Conservation (phyloP, 92 coral and sea anemone genomes). For the Parazoanthus atlanticus region DNA sequence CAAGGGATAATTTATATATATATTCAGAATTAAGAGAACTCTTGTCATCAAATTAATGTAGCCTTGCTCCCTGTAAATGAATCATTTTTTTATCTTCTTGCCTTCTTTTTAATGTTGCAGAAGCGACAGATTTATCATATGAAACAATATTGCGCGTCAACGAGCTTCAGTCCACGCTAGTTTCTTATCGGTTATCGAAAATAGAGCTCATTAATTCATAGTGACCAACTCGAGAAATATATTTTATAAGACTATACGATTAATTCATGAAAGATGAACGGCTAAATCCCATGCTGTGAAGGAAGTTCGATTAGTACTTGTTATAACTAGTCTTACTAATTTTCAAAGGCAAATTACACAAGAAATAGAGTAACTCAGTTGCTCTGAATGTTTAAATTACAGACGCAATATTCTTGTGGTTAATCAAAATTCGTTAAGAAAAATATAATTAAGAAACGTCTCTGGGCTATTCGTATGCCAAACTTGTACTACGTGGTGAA, state of each 20-base stretch:
- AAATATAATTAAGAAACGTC: background rate
- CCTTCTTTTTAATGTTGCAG: background rate
- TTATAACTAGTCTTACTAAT: slow-evolving; percentile 12
- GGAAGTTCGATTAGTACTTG: background rate
- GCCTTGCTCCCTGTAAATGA: no score
- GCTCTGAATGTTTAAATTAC: background rate
- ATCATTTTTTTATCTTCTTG: no score
- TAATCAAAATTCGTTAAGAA: background rate
- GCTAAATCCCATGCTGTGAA: slow-evolving; percentile 10
- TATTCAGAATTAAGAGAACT: background rate
- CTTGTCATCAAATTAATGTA: no score
- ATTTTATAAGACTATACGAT: background rate
- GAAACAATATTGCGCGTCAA: background rate
- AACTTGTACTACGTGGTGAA: background rate
- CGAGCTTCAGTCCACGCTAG: background rate
- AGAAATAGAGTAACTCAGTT: background rate
- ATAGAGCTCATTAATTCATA: slow-evolving; percentile 1
- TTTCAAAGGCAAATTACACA: slow-evolving; percentile 1
- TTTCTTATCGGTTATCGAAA: background rate
- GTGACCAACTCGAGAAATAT: background rate
- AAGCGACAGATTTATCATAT: background rate
- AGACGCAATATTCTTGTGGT: background rate
- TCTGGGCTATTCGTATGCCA: background rate
- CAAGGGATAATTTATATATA: background rate
- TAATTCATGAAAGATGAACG: slow-evolving; percentile 5